Evolutionary conservation across 2,113 vertebrate genomes (phyloP).

Genomic region (Sclerurus mexicanus): DNA sequence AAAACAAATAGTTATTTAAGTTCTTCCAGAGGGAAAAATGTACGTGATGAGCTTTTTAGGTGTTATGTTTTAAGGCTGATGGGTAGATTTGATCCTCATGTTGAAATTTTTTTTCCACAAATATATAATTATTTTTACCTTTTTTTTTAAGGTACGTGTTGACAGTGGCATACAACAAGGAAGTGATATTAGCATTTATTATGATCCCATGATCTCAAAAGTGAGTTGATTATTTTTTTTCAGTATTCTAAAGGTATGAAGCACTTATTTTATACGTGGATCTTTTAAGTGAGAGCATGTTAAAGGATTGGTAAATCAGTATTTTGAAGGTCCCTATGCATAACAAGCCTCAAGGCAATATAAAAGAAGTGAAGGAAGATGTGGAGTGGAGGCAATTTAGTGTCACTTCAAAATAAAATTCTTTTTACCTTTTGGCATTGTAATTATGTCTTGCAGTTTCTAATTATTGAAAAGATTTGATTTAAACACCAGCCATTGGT

Average conservation of each 20-base stretch:
- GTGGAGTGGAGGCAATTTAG: not conserved
- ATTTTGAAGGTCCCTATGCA: not conserved
- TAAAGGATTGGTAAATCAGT: not conserved
- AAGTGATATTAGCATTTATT: conserved; percentile 99
- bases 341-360: not conserved
- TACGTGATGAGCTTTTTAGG: not conserved
- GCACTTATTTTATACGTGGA: not conserved
- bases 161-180: conserved; percentile 97
- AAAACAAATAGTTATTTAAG: not conserved
- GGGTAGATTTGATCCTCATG: not conserved
- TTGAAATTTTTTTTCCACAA: not conserved
- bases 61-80: not conserved
- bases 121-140: not conserved
- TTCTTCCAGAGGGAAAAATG: not conserved
- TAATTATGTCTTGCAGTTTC: not conserved
- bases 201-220: conserved; percentile 99
- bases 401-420: not conserved
- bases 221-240: conserved; percentile 75
- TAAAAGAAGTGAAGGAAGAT: not conserved
- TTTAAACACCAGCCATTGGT: not conserved
- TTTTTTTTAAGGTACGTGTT: conserved; percentile 86
- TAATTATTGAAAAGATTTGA: not conserved
- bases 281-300: not conserved
- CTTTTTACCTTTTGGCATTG: not conserved
- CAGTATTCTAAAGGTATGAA: not conserved